Evolutionary conservation across 2,113 vertebrate genomes (phyloP).

Genomic region (Antidorcas marsupialis): DNA sequence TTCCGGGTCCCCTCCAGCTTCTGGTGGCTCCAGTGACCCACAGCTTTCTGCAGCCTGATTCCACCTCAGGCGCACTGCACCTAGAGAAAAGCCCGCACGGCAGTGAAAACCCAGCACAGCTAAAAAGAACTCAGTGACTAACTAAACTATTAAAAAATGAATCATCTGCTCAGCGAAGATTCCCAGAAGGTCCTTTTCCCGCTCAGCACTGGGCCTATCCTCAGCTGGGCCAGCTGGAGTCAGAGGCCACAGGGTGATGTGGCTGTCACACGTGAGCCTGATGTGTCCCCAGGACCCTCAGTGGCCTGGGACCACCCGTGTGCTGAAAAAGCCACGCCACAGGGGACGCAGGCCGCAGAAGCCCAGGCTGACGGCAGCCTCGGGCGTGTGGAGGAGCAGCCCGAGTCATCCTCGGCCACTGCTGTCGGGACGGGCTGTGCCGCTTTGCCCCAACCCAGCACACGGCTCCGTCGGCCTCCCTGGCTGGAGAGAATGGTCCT

Average conservation of each 20-base stretch:
- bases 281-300: not conserved
- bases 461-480: not conserved
- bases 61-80: not conserved
- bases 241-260: not conserved
- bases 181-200: not conserved
- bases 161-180: not conserved
- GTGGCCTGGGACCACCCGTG: not conserved
- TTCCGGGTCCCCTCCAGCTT: not conserved
- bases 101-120: not conserved
- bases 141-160: not conserved
- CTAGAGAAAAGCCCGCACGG: not conserved
- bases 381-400: not conserved
- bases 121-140: not conserved
- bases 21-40: not conserved
- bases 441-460: not conserved
- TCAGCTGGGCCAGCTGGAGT: not conserved
- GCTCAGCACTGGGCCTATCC: not conserved
- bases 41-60: rapidly evolving
- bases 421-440: not conserved
- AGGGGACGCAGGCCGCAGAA: not conserved
- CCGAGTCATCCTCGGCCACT: not conserved
- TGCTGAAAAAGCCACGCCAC: not conserved
- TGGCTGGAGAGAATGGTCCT: not conserved
- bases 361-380: not conserved
- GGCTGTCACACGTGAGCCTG: rapidly evolving